Conservation (phyloP, 1,140 invertebrate genomes). For the Sinonovacula constricta region DNA sequence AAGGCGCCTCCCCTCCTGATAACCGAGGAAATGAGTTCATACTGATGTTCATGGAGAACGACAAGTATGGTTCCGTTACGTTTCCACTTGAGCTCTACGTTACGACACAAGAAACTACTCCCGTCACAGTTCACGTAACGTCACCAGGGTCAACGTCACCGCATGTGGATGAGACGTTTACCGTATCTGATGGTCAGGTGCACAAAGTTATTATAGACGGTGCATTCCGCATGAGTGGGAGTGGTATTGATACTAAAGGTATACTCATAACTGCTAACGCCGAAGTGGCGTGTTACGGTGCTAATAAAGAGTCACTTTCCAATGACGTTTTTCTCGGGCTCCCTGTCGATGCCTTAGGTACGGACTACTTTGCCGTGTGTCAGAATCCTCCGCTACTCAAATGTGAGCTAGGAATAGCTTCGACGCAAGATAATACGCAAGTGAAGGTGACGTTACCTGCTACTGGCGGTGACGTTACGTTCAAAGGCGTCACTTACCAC, state of each 20-base stretch:
- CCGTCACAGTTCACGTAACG: slow-evolving; percentile 38
- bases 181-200: slow-evolving; percentile 39
- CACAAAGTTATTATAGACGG: slow-evolving; percentile 25
- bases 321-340: slow-evolving; percentile 51
- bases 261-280: slow-evolving; percentile 42
- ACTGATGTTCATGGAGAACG: slow-evolving; percentile 54
- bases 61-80: background rate
- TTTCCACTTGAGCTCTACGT: slow-evolving; percentile 48
- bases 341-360: slow-evolving; percentile 47
- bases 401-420: slow-evolving; percentile 30
- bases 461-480: slow-evolving; percentile 29
- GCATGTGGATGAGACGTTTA: slow-evolving; percentile 43
- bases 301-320: slow-evolving; percentile 53
- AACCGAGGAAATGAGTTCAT: slow-evolving; percentile 52
- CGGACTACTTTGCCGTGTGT: slow-evolving; percentile 43
- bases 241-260: slow-evolving; percentile 36
- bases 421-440: slow-evolving; percentile 18
- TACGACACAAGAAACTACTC: slow-evolving; percentile 33
- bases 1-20: slow-evolving; percentile 40
- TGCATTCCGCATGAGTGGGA: slow-evolving; percentile 38
- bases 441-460: slow-evolving; percentile 32
- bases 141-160: slow-evolving; percentile 45
- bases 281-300: slow-evolving; percentile 55
- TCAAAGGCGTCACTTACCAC: slow-evolving; percentile 40
- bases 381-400: slow-evolving; percentile 21